These are phyloP conservation scores for Rutpela maculata DNA, from an alignment of 2,888 invertebrate genomes.

Conservation along the genomic window DNA sequence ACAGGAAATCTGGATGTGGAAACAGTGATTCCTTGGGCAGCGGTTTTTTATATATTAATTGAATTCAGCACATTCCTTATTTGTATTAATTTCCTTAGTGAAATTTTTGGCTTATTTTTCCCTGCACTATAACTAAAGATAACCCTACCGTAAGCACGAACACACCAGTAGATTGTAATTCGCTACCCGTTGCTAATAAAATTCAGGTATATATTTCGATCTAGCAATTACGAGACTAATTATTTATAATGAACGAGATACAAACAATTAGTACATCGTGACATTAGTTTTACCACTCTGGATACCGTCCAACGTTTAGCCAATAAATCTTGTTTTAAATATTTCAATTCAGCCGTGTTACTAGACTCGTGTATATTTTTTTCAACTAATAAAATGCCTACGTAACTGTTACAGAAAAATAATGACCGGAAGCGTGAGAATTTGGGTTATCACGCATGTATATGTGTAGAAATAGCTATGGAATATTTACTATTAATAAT, in stretches of 20 bases:
- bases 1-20: too few relatives aligned
- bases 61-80: too few relatives aligned
- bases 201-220: background rate
- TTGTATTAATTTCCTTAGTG: too few relatives aligned
- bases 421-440: background rate
- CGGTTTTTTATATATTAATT: too few relatives aligned
- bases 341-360: background rate
- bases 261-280: slow-evolving; percentile 13
- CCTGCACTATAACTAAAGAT: background rate
- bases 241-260: slow-evolving; percentile 6
- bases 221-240: background rate
- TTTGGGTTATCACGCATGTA: background rate
- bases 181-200: background rate
- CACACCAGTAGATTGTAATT: background rate
- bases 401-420: background rate
- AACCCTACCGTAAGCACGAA: background rate
- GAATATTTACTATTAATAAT: background rate
- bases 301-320: slow-evolving; percentile 3
- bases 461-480: background rate
- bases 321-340: background rate
- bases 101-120: too few relatives aligned
- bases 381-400: background rate
- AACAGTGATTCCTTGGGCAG: too few relatives aligned
- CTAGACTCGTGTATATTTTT: slow-evolving; percentile 1
- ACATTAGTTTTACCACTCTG: background rate